Conservation (phyloP, 2,113 vertebrate species). For the Mastomys coucha region DNA sequence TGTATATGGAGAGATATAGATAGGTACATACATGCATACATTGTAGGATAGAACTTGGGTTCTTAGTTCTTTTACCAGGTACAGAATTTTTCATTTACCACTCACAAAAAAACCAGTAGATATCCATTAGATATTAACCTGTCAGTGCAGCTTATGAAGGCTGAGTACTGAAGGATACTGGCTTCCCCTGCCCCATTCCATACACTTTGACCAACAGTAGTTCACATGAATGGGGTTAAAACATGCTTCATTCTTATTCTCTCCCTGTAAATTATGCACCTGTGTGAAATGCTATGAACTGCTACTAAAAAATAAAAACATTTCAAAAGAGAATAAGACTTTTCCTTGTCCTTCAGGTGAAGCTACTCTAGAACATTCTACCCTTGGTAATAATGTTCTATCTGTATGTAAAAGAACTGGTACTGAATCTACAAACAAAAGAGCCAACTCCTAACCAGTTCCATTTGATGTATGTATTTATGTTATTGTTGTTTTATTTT, state of each 20-base stretch:
- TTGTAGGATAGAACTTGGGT: background rate
- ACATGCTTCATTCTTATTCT: background rate
- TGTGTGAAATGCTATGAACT: background rate
- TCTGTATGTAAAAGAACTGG: background rate
- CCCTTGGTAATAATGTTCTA: background rate
- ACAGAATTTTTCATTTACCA: background rate
- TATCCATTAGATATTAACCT: background rate
- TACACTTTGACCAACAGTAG: background rate
- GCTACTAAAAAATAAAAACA: background rate
- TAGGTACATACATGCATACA: background rate
- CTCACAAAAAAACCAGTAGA: background rate
- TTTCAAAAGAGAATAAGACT: background rate
- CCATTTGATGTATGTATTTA: background rate
- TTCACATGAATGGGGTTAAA: too few species aligned
- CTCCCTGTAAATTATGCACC: background rate
- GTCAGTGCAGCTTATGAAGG: background rate
- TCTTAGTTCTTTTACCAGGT: background rate
- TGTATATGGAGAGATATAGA: background rate
- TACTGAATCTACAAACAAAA: background rate
- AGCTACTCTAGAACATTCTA: background rate
- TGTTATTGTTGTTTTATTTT: slow-evolving; percentile 32
- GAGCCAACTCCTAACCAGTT: background rate
- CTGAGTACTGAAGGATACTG: too few species aligned
- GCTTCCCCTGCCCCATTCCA: background rate
- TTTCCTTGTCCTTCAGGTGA: background rate